Base-by-base conservation (phyloP, 2,113 vertebrate genomes). In the Actenoides lindsayi region DNA sequence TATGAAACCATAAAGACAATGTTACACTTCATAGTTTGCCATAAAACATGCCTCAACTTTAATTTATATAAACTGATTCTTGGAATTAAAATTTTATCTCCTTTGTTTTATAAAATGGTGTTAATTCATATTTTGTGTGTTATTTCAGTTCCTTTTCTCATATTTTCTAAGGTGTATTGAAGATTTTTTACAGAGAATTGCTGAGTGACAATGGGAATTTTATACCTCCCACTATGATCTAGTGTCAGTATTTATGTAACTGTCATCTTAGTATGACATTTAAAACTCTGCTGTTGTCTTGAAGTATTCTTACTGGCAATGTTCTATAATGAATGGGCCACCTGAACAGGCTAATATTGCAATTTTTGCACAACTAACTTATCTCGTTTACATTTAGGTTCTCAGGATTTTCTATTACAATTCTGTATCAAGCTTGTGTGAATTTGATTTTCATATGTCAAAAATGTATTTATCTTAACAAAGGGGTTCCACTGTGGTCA, bases 231-330 rank as follows among this genome's bases (percentile, higher is more conserved):
- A 1, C 42, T 83, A 54, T 1, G 2, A 70, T 16, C 91, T 57
- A 44, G 25, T 62, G 44, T 65, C 75, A 39, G 6, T 75, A 17
- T 64, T 75, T 87, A 56, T 68, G 44, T 51, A 53, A 19, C 14
- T 80, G 16, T 51, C 39, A 48, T 44, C 11, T 71, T 83, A 70
- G 12, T 44, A 18, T 81, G 30, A 67, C 24, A 90, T 89, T 50
- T 50, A 83, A 82, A 65, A 13, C 16, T 73, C 25, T 53, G 6
- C 3, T 83, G 21, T 86, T 80, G 95, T 76, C 20, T 56, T 70
- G 31, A 89, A 84, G 14, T 41, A 57, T 81, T 77, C 50, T 76
- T 60, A 64, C 6, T 0, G 0, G 12, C 16, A 57, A 0, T 39
- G 27, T 27, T 84, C 42, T 64, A 20, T 63, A 71, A 81, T 5